These are phyloP conservation scores for Entosphenus tridentatus DNA, from an alignment of 2,113 vertebrate genomes.

Conservation along the genomic window DNA sequence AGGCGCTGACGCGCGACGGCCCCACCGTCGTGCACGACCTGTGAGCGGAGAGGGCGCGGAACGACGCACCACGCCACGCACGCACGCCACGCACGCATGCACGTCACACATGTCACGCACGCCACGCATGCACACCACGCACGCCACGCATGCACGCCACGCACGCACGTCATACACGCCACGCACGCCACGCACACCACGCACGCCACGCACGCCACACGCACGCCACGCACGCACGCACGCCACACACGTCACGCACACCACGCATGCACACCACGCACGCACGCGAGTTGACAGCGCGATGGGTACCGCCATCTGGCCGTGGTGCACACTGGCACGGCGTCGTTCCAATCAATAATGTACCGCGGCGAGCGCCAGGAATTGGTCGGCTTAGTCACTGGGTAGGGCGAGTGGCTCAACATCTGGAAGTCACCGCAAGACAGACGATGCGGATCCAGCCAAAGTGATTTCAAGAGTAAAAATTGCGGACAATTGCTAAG, in stretches of 20 bases:
- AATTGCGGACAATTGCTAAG: too few relatives aligned
- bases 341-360: background rate
- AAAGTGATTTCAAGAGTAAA: too few relatives aligned
- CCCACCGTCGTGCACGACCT: constrained; percentile 61
- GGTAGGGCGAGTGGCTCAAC: too few relatives aligned
- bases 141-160: background rate
- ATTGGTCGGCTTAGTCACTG: too few relatives aligned
- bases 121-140: background rate
- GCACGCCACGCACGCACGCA: background rate
- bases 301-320: background rate
- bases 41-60: constrained; percentile 26
- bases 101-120: background rate
- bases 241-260: background rate
- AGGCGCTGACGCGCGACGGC: constrained; percentile 35
- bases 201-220: background rate
- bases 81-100: background rate
- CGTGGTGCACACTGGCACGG: background rate
- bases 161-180: background rate
- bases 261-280: background rate
- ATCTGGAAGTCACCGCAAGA: too few relatives aligned
- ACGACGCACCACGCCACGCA: background rate
- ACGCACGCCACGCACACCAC: background rate
- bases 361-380: background rate
- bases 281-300: background rate
- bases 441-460: too few relatives aligned